Evolutionary conservation across 2,888 invertebrate species (phyloP).

Genomic region (Macaria notata): DNA sequence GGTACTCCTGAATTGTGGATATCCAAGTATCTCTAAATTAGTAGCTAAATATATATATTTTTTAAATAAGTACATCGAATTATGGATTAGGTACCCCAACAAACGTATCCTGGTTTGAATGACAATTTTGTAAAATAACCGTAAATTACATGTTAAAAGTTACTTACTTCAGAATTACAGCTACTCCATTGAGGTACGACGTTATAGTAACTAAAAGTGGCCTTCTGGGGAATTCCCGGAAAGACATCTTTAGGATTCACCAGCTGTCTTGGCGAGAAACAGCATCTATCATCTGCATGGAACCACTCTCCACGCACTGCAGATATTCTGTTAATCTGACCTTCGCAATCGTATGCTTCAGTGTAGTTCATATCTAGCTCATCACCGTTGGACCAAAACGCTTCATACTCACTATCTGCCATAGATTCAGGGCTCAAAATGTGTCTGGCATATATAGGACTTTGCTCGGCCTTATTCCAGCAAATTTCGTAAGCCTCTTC

Average conservation of each 20-base stretch:
- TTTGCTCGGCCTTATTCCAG: slow-evolving; percentile 37
- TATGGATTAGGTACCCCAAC: too few species aligned
- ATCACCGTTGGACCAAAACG: slow-evolving; percentile 37
- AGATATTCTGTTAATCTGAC: slow-evolving; percentile 37
- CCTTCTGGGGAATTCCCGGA: slow-evolving; percentile 47
- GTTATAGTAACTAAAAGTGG: slow-evolving; percentile 51
- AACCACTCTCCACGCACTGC: slow-evolving; percentile 14
- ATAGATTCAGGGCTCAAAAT: slow-evolving; percentile 27
- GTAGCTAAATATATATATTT: too few species aligned
- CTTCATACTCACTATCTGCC: slow-evolving; percentile 27
- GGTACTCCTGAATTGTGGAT: too few species aligned
- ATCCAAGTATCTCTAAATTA: too few species aligned
- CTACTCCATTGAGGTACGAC: slow-evolving; percentile 59
- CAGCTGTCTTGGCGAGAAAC: slow-evolving; percentile 51
- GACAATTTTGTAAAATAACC: not conserved
- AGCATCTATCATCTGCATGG: slow-evolving; percentile 42
- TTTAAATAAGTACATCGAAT: too few species aligned
- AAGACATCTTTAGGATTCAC: slow-evolving; percentile 50
- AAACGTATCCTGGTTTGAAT: too few species aligned
- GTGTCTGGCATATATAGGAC: slow-evolving; percentile 45
- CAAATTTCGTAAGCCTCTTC: slow-evolving; percentile 51
- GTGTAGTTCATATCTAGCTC: slow-evolving; percentile 38
- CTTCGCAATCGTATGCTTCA: slow-evolving; percentile 43
- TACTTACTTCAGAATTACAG: slow-evolving; percentile 48
- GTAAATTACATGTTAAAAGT: too few species aligned